These are phyloP conservation scores for Puntigrus tetrazona DNA, from an alignment of 2,113 vertebrate species.

Conservation along the genomic window DNA sequence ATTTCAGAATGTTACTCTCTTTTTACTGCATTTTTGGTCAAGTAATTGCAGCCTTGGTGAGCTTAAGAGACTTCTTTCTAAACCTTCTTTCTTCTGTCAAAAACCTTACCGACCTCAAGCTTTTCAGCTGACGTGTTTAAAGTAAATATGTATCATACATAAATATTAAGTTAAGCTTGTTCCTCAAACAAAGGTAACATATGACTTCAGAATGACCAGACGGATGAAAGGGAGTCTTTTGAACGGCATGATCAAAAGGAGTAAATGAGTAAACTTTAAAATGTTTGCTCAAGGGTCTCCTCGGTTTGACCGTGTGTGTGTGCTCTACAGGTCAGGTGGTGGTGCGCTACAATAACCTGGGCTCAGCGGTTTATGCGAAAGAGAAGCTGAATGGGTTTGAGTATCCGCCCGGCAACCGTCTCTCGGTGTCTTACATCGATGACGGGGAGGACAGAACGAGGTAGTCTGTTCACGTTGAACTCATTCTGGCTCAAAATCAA, in stretches of 20 bases:
- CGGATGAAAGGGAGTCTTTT: background rate
- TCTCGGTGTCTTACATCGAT: conserved; percentile 84
- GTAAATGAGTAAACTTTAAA: background rate
- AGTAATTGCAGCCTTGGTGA: background rate
- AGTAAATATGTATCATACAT: too few relatives aligned
- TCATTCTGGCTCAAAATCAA: background rate
- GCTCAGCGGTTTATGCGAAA: conserved; percentile 92
- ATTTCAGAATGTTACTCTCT: background rate
- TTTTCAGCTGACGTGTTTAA: too few relatives aligned
- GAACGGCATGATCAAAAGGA: background rate
- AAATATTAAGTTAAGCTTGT: too few relatives aligned
- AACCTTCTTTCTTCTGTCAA: too few relatives aligned
- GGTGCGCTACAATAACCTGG: conserved; percentile 90
- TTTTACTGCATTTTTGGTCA: too few relatives aligned
- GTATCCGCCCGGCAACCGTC: conserved; percentile 90
- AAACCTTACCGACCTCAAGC: too few relatives aligned
- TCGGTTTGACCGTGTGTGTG: background rate
- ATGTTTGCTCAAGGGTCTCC: background rate
- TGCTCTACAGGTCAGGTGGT: conserved; percentile 81
- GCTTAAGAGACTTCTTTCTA: background rate
- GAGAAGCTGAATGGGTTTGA: conserved; percentile 94
- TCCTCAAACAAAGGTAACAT: background rate
- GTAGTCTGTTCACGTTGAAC: conserved; percentile 65
- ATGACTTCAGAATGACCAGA: background rate
- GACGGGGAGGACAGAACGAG: conserved; percentile 88